Evolutionary conservation across 2,888 invertebrate species (phyloP).

Genomic region (Drosophila multiciliata): DNA sequence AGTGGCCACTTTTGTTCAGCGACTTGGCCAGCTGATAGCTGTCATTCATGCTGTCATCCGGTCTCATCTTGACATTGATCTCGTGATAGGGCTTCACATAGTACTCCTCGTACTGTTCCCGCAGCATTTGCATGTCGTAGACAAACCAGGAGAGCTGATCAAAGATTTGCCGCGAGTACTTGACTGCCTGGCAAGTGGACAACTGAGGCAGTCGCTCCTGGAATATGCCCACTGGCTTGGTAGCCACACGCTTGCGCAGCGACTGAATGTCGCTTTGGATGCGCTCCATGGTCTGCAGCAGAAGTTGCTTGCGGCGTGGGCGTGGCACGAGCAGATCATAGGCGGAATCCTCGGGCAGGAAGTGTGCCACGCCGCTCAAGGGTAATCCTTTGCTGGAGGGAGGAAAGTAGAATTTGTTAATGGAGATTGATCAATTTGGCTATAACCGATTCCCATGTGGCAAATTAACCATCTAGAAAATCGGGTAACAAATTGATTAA

Average conservation of each 20-base stretch:
- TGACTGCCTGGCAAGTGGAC: conserved; percentile 69
- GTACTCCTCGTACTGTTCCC: conserved; percentile 71
- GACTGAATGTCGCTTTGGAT: conserved; percentile 64
- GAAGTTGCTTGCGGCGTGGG: conserved; percentile 56
- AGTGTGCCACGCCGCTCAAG: conserved; percentile 76
- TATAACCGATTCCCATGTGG: neutral
- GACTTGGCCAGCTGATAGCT: conserved; percentile 52
- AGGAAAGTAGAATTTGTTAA: neutral
- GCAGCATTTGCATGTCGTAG: conserved; percentile 77
- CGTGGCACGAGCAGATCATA: conserved; percentile 77
- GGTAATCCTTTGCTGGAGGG: conserved; percentile 57
- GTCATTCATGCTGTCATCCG: conserved; percentile 26
- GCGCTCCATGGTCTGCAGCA: conserved; percentile 50
- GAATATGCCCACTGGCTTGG: conserved; percentile 78
- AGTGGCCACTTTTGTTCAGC: conserved; percentile 64
- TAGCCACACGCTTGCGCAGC: conserved; percentile 55
- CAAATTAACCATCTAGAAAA: neutral
- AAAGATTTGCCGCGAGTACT: conserved; percentile 64
- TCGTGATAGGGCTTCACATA: conserved; percentile 69
- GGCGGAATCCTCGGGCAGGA: conserved; percentile 71
- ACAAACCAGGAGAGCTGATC: conserved; percentile 78
- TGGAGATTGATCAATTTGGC: neutral
- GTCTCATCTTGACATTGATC: conserved; percentile 66
- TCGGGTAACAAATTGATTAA: neutral
- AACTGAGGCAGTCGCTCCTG: conserved; percentile 75